A percentile compares a stretch with the other conserved stretches of the same genome.
These are phyloP conservation scores for Trissolcus japonicus DNA, from an alignment of 2,888 invertebrate species.

Conservation along the genomic window DNA sequence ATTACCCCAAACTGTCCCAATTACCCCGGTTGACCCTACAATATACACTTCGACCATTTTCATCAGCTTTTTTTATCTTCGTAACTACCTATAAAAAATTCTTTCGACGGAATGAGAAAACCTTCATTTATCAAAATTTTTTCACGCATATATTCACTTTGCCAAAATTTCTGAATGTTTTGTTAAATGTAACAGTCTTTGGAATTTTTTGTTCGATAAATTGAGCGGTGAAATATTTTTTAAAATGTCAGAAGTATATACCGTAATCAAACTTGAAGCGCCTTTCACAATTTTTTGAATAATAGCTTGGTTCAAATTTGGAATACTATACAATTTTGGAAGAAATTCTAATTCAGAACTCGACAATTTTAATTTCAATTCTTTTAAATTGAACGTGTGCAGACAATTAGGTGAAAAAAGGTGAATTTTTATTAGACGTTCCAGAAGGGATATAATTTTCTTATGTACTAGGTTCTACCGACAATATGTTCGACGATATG, in stretches of 20 bases:
- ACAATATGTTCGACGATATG: background rate
- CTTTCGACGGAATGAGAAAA: too few relatives aligned
- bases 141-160: too few relatives aligned
- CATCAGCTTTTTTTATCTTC: too few relatives aligned
- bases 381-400: background rate
- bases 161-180: too few relatives aligned
- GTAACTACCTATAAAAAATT: too few relatives aligned
- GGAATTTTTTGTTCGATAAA: too few relatives aligned
- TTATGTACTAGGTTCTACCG: background rate
- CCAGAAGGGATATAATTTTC: background rate
- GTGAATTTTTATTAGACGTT: background rate
- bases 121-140: too few relatives aligned
- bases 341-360: background rate
- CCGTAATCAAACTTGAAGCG: background rate
- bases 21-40: too few relatives aligned
- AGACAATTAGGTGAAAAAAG: background rate
- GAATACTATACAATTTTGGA: background rate
- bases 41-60: too few relatives aligned
- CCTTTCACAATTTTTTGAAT: conserved; percentile 1
- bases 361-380: conserved; percentile 6
- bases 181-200: too few relatives aligned
- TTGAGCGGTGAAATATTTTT: background rate
- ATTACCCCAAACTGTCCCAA: too few relatives aligned
- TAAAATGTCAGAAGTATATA: background rate
- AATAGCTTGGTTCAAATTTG: background rate